A percentile compares a stretch with the other conserved stretches of the same genome.
phyloP scores from a whole-genome alignment of 2,888 invertebrate species.

The Tetropium fuscum region DNA sequence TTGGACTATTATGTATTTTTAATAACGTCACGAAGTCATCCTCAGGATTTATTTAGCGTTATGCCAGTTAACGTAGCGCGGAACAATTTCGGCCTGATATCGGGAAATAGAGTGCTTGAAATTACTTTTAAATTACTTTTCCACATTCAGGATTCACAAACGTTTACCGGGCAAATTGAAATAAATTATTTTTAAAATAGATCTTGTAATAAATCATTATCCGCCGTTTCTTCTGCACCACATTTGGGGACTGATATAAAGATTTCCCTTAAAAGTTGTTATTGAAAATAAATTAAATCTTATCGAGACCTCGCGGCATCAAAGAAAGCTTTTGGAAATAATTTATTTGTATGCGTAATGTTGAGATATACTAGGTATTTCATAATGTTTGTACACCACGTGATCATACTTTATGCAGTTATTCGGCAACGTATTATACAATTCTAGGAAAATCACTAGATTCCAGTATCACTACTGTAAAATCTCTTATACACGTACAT shows the following conservation, averaged over 20 bases:
- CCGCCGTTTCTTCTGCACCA: slow-evolving; percentile 39
- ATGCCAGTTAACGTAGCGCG: slow-evolving; percentile 16
- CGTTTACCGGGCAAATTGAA: slow-evolving; percentile 47
- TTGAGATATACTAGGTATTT: too few relatives aligned
- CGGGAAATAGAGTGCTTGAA: slow-evolving; percentile 44
- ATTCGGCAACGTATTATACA: too few relatives aligned
- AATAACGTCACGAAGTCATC: slow-evolving; percentile 15
- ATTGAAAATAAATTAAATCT: slow-evolving; percentile 19
- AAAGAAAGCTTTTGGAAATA: too few relatives aligned
- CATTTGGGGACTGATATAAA: slow-evolving; percentile 25
- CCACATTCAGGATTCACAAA: slow-evolving; percentile 42
- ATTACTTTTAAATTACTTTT: slow-evolving; percentile 52
- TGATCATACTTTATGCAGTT: too few relatives aligned
- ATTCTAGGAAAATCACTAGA: too few relatives aligned
- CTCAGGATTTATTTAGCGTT: slow-evolving; percentile 14
- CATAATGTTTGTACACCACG: too few relatives aligned
- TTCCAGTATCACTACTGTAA: too few relatives aligned
- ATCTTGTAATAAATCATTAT: slow-evolving; percentile 45
- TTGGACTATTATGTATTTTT: slow-evolving; percentile 8
- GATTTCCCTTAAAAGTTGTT: slow-evolving; percentile 17
- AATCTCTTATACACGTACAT: too few relatives aligned
- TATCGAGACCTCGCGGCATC: too few relatives aligned
- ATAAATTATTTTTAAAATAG: slow-evolving; percentile 47
- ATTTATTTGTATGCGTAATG: too few relatives aligned
- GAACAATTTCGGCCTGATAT: slow-evolving; percentile 38